These are phyloP conservation scores for Morus bassanus DNA, from an alignment of 2,797 vertebrate genomes.

Conservation along the genomic window DNA sequence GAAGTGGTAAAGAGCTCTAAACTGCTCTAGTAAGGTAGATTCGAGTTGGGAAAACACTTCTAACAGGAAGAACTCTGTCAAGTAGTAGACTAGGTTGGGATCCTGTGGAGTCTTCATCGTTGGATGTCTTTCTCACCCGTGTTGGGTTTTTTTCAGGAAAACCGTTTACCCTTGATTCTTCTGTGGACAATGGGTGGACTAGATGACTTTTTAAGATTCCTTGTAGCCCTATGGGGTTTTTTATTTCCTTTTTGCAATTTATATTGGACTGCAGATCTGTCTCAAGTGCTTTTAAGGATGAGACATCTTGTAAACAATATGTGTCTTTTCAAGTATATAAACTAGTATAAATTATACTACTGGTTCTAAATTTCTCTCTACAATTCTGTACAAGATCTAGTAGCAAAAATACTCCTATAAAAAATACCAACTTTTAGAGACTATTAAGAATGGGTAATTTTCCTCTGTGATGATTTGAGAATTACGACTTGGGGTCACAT, in stretches of 20 bases:
- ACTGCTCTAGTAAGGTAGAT: background rate
- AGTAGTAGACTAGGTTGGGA: background rate
- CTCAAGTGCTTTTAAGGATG: background rate
- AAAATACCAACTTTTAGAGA: background rate
- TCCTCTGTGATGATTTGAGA: background rate
- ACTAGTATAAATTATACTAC: background rate
- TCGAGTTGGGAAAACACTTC: background rate
- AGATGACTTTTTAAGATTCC: background rate
- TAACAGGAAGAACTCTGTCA: background rate
- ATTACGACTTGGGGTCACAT: background rate
- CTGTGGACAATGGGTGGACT: background rate
- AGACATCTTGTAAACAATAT: background rate
- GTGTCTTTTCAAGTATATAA: background rate
- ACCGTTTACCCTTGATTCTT: background rate
- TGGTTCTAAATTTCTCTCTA: slow-evolving; percentile 1
- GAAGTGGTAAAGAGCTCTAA: background rate
- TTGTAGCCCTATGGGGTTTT: background rate
- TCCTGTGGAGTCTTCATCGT: background rate
- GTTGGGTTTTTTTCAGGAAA: background rate
- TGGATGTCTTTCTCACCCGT: background rate
- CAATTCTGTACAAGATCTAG: background rate
- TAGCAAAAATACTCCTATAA: background rate
- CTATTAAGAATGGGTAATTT: background rate
- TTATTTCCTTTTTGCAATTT: background rate
- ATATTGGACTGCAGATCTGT: background rate